These are phyloP conservation scores for Aurelia aurita complex sp. Pacific DNA, from an alignment of 30 jellyfish, hydroid and myxozoan genomes.

Conservation along the genomic window DNA sequence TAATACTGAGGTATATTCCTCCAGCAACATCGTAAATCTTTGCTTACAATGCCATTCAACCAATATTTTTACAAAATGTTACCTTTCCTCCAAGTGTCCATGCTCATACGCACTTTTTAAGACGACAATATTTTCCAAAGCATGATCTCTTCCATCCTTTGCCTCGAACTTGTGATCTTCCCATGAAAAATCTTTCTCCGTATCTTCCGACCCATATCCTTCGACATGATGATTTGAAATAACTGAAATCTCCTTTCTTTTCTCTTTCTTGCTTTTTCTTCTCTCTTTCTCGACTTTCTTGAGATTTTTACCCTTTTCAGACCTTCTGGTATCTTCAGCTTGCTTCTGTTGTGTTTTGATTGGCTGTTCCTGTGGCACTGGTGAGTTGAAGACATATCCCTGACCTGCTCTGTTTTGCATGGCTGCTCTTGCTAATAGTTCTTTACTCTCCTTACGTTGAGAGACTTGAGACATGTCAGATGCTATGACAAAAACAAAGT, in stretches of 20 bases:
- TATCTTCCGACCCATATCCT: conserved; percentile 23
- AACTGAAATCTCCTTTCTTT: conserved; percentile 2
- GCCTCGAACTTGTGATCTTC: conserved; percentile 8
- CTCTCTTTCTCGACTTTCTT: neutral
- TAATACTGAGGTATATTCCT: too few species aligned
- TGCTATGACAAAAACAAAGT: conserved; percentile 14
- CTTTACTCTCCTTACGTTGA: neutral
- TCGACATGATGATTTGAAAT: conserved; percentile 23
- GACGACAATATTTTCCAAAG: conserved; percentile 12
- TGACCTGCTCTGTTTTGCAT: conserved; percentile 20
- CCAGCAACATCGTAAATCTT: too few species aligned
- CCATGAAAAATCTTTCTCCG: conserved; percentile 35
- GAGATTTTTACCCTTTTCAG: neutral
- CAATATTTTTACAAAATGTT: neutral
- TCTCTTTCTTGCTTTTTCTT: neutral
- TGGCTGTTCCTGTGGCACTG: conserved; percentile 23
- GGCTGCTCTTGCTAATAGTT: conserved; percentile 12
- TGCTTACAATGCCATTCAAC: too few species aligned
- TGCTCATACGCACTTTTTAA: conserved; percentile 13
- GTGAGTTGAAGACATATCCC: conserved; percentile 37
- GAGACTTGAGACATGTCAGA: neutral
- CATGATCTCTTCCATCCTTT: conserved; percentile 1
- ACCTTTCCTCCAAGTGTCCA: conserved; percentile 62
- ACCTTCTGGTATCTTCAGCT: neutral
- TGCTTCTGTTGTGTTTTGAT: neutral